Conservation (phyloP, 1,140 invertebrate species). For the Aleiodes sp. region DNA sequence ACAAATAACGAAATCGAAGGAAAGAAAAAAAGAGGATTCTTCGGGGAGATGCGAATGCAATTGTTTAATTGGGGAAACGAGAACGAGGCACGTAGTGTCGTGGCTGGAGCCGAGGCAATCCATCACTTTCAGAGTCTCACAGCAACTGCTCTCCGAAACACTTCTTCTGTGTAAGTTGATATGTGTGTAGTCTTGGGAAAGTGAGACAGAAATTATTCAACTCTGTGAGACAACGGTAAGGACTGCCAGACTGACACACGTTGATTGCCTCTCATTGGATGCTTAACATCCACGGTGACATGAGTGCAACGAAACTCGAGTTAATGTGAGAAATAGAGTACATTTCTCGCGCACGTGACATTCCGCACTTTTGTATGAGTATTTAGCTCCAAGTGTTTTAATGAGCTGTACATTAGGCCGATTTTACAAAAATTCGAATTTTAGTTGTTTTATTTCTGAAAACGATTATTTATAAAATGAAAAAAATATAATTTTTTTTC, state of each 20-base stretch:
- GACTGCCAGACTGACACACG: conserved; percentile 44
- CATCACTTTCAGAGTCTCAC: conserved; percentile 46
- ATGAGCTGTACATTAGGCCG: too few relatives aligned
- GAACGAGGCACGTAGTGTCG: conserved; percentile 40
- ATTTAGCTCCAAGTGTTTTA: too few relatives aligned
- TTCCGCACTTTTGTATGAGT: too few relatives aligned
- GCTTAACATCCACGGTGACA: conserved; percentile 50
- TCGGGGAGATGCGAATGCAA: conserved; percentile 50
- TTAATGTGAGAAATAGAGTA: background rate
- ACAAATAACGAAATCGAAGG: background rate
- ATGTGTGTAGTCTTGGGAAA: background rate
- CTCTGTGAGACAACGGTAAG: background rate
- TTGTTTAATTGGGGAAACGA: conserved; percentile 57
- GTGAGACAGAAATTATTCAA: conserved; percentile 1
- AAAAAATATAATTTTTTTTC: too few relatives aligned
- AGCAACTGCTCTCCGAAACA: background rate
- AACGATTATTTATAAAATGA: too few relatives aligned
- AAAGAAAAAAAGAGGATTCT: conserved; percentile 7
- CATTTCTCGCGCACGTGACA: background rate
- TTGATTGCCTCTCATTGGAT: conserved; percentile 59
- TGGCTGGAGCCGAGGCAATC: conserved; percentile 45
- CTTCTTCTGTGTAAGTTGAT: conserved; percentile 17
- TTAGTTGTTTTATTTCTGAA: too few relatives aligned
- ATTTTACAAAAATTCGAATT: too few relatives aligned
- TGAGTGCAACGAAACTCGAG: conserved; percentile 5